Evolutionary conservation across 53 echinoderm and acorn worm genomes (phyloP).

Genomic region (Holothuria leucospilota): DNA sequence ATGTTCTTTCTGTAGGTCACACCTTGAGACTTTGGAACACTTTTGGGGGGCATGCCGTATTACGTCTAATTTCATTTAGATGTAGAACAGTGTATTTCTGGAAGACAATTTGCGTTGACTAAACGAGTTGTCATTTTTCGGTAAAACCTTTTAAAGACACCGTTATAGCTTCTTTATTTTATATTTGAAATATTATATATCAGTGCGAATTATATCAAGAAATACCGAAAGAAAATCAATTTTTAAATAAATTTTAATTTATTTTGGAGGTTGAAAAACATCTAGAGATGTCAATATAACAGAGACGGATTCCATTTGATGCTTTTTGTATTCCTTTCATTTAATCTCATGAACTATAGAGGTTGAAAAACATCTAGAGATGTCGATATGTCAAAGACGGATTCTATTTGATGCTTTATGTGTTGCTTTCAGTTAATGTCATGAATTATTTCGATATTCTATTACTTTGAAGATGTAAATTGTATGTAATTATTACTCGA

Average conservation of each 20-base stretch:
- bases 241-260: not conserved
- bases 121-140: not conserved
- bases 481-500: too few species aligned
- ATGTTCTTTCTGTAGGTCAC: not conserved
- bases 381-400: too few species aligned
- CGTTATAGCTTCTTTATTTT: not conserved
- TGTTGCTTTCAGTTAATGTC: too few species aligned
- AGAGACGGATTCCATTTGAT: too few species aligned
- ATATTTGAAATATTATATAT: slow-evolving; percentile 6
- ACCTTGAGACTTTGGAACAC: not conserved
- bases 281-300: too few species aligned
- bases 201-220: not conserved
- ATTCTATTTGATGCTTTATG: too few species aligned
- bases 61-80: not conserved
- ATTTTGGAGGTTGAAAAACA: too few species aligned
- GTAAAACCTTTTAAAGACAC: not conserved
- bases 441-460: too few species aligned
- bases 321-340: too few species aligned
- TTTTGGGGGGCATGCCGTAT: not conserved
- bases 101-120: not conserved
- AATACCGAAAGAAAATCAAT: not conserved
- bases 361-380: too few species aligned
- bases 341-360: too few species aligned
- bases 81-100: not conserved
- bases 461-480: too few species aligned